Evolutionary conservation across 2,113 vertebrate species (phyloP).

Genomic region (Siniperca knerii): DNA sequence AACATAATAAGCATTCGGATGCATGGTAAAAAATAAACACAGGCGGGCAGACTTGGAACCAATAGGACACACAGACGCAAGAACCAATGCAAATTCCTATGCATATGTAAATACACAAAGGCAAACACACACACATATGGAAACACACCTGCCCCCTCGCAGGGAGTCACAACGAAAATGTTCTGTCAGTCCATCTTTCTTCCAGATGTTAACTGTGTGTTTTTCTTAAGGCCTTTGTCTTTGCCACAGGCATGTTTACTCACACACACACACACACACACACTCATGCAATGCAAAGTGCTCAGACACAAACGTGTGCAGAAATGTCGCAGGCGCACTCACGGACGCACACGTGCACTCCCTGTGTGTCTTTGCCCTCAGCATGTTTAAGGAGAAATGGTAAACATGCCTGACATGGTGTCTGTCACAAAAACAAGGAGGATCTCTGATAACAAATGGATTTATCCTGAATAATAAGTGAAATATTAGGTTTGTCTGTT

Average conservation of each 20-base stretch:
- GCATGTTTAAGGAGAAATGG: constrained; percentile 34
- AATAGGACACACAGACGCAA: constrained; percentile 25
- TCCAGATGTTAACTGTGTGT: constrained; percentile 52
- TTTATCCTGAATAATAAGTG: neutral
- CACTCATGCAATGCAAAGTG: constrained; percentile 23
- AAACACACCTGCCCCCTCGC: constrained; percentile 44
- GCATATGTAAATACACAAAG: neutral
- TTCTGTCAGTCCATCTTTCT: constrained; percentile 37
- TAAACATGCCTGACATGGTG: constrained; percentile 20
- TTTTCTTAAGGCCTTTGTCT: constrained; percentile 57
- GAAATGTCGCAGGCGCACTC: constrained; percentile 23
- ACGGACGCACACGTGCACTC: constrained; percentile 31
- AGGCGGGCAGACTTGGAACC: constrained; percentile 14
- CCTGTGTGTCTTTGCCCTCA: constrained; percentile 52
- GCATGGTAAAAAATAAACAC: constrained; percentile 45
- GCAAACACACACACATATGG: neutral
- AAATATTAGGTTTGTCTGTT: neutral
- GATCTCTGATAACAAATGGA: neutral
- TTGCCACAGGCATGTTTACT: constrained; percentile 63
- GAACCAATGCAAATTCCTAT: constrained; percentile 23
- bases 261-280: constrained; percentile 46
- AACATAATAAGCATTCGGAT: constrained; percentile 32
- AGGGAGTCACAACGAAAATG: constrained; percentile 17
- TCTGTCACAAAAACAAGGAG: neutral
- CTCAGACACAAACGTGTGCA: constrained; percentile 40